phyloP scores from a whole-genome alignment of 2,113 vertebrate genomes.

The Myrmophylax atrothorax region DNA sequence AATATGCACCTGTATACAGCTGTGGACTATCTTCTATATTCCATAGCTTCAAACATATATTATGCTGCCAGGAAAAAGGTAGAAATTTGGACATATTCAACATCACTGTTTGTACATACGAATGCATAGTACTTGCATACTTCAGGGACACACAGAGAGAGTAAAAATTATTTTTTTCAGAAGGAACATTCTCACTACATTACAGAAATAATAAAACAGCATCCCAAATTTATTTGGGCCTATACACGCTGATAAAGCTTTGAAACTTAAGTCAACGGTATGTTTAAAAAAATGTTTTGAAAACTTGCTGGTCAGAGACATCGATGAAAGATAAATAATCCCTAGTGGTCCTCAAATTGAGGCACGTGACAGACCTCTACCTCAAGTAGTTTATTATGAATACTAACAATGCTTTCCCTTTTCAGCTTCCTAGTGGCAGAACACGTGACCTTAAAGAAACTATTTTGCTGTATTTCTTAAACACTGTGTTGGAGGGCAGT shows the following conservation, averaged over 20 bases:
- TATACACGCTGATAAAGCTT: background rate
- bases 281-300: background rate
- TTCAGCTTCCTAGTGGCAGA: background rate
- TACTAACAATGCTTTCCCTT: background rate
- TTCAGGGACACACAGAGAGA: background rate
- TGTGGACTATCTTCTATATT: background rate
- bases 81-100: background rate
- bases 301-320: background rate
- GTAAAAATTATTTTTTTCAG: background rate
- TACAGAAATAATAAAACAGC: background rate
- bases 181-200: background rate
- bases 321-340: background rate
- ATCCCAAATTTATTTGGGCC: background rate
- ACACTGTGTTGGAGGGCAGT: background rate
- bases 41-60: background rate
- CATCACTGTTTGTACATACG: background rate
- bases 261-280: background rate
- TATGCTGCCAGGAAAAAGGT: background rate
- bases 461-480: background rate
- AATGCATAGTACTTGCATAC: background rate
- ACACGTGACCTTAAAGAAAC: background rate
- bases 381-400: background rate
- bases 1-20: background rate
- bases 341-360: background rate
- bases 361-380: background rate